Percentiles rank a stretch among this genome's conserved stretches.
Evolutionary conservation across 1,140 invertebrate species (phyloP).

Genomic region (Lutraria rhynchaena): DNA sequence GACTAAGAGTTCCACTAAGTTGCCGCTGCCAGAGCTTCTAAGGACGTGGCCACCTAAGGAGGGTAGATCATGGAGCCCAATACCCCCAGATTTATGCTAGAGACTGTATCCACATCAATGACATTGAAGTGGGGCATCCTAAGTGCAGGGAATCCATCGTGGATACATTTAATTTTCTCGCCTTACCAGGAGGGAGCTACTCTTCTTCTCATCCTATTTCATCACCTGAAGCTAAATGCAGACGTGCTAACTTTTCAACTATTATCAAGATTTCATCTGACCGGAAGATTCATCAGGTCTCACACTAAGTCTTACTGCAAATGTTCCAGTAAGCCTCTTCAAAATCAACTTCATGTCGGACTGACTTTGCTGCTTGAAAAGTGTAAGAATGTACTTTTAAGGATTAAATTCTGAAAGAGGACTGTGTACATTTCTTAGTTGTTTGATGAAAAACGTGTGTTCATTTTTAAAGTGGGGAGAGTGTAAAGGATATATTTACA

Average conservation of each 20-base stretch:
- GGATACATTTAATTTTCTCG: constrained; percentile 1
- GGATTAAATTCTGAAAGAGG: neutral
- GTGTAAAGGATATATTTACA: no score
- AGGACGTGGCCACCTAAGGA: neutral
- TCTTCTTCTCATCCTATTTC: neutral
- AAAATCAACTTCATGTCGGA: neutral
- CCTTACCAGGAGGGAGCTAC: neutral
- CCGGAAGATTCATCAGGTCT: neutral
- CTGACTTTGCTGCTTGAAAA: neutral
- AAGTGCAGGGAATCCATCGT: neutral
- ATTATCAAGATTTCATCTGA: neutral
- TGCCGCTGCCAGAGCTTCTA: neutral
- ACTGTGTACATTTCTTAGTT: no score
- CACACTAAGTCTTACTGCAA: neutral
- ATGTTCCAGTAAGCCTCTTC: neutral
- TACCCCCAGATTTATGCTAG: neutral
- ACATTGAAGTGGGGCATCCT: neutral
- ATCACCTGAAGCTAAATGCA: neutral
- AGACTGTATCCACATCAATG: neutral
- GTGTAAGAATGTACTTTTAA: neutral
- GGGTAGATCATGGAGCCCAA: neutral
- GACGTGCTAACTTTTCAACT: neutral
- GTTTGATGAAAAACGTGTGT: no score
- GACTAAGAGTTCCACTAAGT: neutral
- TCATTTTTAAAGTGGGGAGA: no score